Base-by-base conservation (phyloP, 2,797 vertebrate species). In the Anguilla anguilla region DNA sequence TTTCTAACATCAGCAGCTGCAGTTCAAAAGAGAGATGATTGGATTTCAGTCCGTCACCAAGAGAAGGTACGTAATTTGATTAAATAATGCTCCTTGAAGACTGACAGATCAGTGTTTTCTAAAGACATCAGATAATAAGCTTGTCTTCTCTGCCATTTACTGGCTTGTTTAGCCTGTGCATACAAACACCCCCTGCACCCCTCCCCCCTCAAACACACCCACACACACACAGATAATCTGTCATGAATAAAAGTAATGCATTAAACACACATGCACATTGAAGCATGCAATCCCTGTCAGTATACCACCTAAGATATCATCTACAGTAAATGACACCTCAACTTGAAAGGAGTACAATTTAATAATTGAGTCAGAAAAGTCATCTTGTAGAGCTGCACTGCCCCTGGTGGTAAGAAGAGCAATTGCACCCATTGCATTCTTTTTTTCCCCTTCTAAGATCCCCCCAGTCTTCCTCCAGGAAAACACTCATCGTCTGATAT, bases 71-170 rank as follows among this genome's bases (percentile, higher is more conserved):
- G 39, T 25, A 6, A 46, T 81, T 81, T n/a, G 43, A 81, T 81
- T 81, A 25, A 51, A 81, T 81, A 49, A 81, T 81, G 43, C 77
- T 51, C 39, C 43, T 49, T 81, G 77, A 81, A 49, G 77, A 22
- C 25, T 0, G 7, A 43, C 22, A 51, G 19, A 49, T 51, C 17
- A 77, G 31, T 43, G 72, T 15, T 35, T 77, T 39, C 31, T 43
- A 4, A 11, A 17, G 35, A 22, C 35, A 39, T 77, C 72, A 77
- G 39, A 77, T 77, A 77, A 35, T 31, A 15, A 43, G 28, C 74
- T 19, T 77, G 10, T 49, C 35, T 39, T 39, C 35, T 22, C 10
- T 77, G 72, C 2, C 17, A 31, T 77, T 39, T 15, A 3, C 13
- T 77, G 31, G 9, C 69, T 28, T 74, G 9, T 43, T 77, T 35